Conservation (phyloP, 2,113 vertebrate species). For the Archocentrus centrarchus region DNA sequence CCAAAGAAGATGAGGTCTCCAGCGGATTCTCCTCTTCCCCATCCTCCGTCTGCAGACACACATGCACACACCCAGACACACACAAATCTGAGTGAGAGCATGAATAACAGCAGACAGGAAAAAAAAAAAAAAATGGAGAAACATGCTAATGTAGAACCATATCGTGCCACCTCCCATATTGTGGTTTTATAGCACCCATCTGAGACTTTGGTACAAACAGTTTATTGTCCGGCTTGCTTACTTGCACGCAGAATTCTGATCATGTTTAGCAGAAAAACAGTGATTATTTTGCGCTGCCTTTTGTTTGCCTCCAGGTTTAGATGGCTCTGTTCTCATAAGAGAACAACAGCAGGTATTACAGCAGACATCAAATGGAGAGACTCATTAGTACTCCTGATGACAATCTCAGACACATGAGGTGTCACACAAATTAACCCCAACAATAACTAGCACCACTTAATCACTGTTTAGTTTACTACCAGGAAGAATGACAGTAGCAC, state of each 20-base stretch:
- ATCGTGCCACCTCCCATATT: slow-evolving; percentile 20
- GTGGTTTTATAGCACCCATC: slow-evolving; percentile 13
- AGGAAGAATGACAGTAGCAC: neutral
- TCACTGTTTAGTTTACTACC: slow-evolving; percentile 53
- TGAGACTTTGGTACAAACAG: slow-evolving; percentile 1
- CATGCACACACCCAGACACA: slow-evolving; percentile 39
- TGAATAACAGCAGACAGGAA: slow-evolving; percentile 16
- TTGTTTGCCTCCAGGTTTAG: slow-evolving; percentile 12
- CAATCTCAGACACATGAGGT: slow-evolving; percentile 79
- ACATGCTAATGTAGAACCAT: slow-evolving; percentile 11
- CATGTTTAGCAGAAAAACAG: slow-evolving; percentile 28
- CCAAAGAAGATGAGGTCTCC: slow-evolving; percentile 85
- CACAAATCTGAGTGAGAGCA: slow-evolving; percentile 45
- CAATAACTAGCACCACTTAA: slow-evolving; percentile 77
- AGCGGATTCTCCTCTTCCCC: slow-evolving; percentile 86
- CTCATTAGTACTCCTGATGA: slow-evolving; percentile 82
- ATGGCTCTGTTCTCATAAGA: slow-evolving; percentile 46
- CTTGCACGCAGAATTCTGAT: slow-evolving; percentile 14
- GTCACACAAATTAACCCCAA: slow-evolving; percentile 79
- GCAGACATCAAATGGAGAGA: slow-evolving; percentile 75
- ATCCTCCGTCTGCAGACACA: slow-evolving; percentile 84
- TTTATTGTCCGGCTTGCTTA: neutral
- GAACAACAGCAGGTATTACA: slow-evolving; percentile 77
- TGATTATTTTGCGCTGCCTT: slow-evolving; percentile 29
- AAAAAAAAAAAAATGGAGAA: slow-evolving; percentile 17